Base-by-base conservation (phyloP, 2,797 vertebrate genomes). In the Gambelia wislizenii region DNA sequence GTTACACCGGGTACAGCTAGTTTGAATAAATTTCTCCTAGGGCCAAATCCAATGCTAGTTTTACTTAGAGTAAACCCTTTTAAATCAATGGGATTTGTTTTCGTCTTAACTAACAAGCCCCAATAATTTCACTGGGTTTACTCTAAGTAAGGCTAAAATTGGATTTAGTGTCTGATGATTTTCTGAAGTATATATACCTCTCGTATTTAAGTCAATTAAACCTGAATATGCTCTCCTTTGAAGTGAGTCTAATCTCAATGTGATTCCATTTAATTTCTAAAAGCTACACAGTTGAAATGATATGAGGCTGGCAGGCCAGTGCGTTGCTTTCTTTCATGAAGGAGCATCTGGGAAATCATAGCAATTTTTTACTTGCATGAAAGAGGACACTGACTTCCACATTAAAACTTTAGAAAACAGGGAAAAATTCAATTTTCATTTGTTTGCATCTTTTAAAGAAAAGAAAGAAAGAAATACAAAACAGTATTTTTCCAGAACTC, bases 401-500 rank as follows among this genome's bases (percentile, higher is more conserved):
- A 61, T 52, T 47, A 84, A n/a, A 88, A n/a, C 18, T 64, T 83
- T 59, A 33, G 1, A 52, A 56, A 33, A 8, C 56, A 33, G 1
- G 74, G 36, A 36, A 2, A 13, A 36, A 36, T 20, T 2, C 0
- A 54, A 87, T 69, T 20, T 36, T 75, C n/a, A 14, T 83, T 88
- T 83, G 33, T 13, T 85, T 0, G 0, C 56, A 52, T 49, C n/a
- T 70, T 79, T 85, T 86, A 22, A 14, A 56, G 14, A 16, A 90
- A 84, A 1, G 83, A 18, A 39, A 79, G 16, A 49, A 67, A 54
- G 56, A 87, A 69, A 52, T 74, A 77, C 42, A 1, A 39, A 9
- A 25, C 7, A 90, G 16, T 47, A 52, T 81, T 64, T 47, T 82
- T 72, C 36, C 47, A 92, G 93, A 95, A 87, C 47, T 36, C 89